These are phyloP conservation scores for Cecidostiba fungosa DNA, from an alignment of 2,888 invertebrate species.

Conservation along the genomic window DNA sequence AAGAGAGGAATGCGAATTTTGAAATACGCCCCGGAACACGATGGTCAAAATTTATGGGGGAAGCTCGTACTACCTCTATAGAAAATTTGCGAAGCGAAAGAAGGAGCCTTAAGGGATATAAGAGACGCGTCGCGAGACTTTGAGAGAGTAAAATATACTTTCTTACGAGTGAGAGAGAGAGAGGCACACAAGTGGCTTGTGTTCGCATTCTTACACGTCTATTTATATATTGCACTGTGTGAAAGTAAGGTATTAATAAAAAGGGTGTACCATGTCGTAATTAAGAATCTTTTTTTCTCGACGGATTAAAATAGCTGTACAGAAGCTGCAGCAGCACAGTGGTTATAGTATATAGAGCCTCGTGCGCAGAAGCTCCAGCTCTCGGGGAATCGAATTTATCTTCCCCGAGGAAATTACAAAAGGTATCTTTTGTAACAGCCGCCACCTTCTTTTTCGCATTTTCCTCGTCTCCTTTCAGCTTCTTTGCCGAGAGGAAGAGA, in stretches of 20 bases:
- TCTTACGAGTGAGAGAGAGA: not conserved
- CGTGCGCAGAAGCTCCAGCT: not conserved
- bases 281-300: slow-evolving; percentile 20
- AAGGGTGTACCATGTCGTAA: not conserved
- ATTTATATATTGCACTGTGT: not conserved
- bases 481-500: not conserved
- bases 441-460: slow-evolving; percentile 61
- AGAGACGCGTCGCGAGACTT: not conserved
- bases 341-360: not conserved
- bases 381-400: slow-evolving; percentile 73
- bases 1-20: slow-evolving; percentile 20
- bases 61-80: not conserved
- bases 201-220: not conserved
- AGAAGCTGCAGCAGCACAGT: not conserved
- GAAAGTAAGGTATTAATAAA: slow-evolving; percentile 5
- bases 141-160: not conserved
- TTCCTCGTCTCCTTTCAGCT: slow-evolving; percentile 57
- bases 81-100: not conserved
- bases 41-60: slow-evolving; percentile 17
- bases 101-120: not conserved
- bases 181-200: too few relatives aligned
- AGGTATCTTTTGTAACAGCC: slow-evolving; percentile 68
- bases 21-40: not conserved
- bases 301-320: slow-evolving; percentile 23
- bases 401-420: slow-evolving; percentile 77